Percentiles rank a stretch among this genome's conserved stretches.
Evolutionary conservation across 2,888 invertebrate species (phyloP).

Genomic region (Eurytoma californica): DNA sequence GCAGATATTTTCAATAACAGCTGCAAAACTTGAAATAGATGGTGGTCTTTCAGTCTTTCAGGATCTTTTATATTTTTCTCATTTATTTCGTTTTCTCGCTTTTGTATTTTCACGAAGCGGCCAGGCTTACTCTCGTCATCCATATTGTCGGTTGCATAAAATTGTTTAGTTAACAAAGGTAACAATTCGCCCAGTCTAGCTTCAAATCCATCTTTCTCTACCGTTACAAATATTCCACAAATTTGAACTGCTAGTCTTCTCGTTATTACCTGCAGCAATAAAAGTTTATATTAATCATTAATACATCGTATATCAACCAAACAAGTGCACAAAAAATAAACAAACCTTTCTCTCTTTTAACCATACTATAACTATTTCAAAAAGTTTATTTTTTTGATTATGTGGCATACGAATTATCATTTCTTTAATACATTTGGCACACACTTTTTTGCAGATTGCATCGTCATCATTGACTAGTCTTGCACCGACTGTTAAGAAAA

Average conservation of each 20-base stretch:
- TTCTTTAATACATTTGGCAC: constrained; percentile 83
- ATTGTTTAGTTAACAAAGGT: constrained; percentile 77
- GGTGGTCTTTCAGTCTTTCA: constrained; percentile 83
- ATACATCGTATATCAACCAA: not conserved
- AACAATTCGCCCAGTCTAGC: constrained; percentile 80
- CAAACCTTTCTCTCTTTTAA: constrained; percentile 80
- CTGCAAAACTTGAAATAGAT: constrained; percentile 85
- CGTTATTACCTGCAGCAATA: constrained; percentile 79
- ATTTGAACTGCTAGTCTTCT: constrained; percentile 87
- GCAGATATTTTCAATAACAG: constrained; percentile 82
- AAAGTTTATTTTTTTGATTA: constrained; percentile 81
- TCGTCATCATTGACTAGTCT: constrained; percentile 90
- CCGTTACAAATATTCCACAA: constrained; percentile 86
- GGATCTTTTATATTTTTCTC: constrained; percentile 76
- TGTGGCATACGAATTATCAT: constrained; percentile 80
- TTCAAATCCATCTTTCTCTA: constrained; percentile 85
- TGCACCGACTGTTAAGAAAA: constrained; percentile 86
- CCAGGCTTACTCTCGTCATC: constrained; percentile 66
- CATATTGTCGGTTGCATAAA: constrained; percentile 59
- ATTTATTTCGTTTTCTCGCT: constrained; percentile 37
- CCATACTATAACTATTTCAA: constrained; percentile 83
- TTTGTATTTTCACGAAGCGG: constrained; percentile 65
- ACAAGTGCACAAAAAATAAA: not conserved
- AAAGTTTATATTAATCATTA: constrained; percentile 9
- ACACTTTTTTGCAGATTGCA: constrained; percentile 83